Percentiles rank a stretch among this genome's conserved stretches.
Conservation (phyloP, 30 jellyfish, hydroid and myxozoan genomes). For the Catostylus mosaicus region DNA sequence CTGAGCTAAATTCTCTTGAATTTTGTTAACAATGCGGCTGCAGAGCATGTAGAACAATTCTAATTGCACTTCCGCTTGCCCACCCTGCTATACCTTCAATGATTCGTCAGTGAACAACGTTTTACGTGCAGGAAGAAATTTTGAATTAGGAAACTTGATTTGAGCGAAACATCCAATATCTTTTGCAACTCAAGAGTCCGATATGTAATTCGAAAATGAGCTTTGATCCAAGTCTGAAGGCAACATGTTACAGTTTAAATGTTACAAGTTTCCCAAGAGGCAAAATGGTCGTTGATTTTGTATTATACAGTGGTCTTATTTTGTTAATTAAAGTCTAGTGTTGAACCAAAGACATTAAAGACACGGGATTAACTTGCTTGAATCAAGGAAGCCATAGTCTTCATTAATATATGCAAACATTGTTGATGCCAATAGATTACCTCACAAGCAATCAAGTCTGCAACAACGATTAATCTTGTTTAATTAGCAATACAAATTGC, state of each 20-base stretch:
- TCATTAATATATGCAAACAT: too few species aligned
- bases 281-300: neutral
- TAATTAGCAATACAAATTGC: too few species aligned
- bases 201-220: too few species aligned
- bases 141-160: neutral
- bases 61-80: neutral
- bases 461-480: too few species aligned
- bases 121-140: neutral
- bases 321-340: neutral
- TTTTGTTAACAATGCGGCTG: neutral
- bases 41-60: neutral
- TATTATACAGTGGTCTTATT: neutral
- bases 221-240: neutral
- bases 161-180: constrained; percentile 8
- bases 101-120: neutral
- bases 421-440: too few species aligned
- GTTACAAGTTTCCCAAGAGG: neutral
- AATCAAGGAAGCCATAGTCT: too few species aligned
- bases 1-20: neutral
- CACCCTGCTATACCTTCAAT: neutral
- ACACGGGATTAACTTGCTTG: too few species aligned
- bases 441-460: too few species aligned
- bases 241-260: neutral
- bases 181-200: neutral
- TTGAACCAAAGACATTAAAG: too few species aligned